phyloP scores from a whole-genome alignment of 2,888 invertebrate genomes.

The Lasioglossum morio region DNA sequence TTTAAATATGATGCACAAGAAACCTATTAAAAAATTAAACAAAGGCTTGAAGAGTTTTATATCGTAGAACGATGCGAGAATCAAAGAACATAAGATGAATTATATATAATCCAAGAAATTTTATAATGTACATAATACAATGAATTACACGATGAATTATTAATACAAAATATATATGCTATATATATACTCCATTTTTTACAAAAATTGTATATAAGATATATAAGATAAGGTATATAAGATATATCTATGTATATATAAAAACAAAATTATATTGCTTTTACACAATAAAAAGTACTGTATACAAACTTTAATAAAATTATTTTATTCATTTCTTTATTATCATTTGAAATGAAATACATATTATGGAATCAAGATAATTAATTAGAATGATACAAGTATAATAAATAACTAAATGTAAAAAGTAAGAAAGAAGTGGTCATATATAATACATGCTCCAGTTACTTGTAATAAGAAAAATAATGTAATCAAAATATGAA shows the following conservation, averaged over 20 bases:
- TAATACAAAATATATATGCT: not conserved
- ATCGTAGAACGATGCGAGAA: slow-evolving; percentile 23
- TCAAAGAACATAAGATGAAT: not conserved
- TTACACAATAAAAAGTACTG: not conserved
- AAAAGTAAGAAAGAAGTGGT: not conserved
- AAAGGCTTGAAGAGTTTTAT: slow-evolving; percentile 50
- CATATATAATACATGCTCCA: not conserved
- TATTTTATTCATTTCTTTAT: not conserved
- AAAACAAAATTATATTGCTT: slow-evolving; percentile 2
- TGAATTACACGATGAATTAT: no score
- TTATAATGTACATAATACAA: no score
- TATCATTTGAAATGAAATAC: not conserved
- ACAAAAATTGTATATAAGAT: not conserved
- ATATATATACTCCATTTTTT: not conserved
- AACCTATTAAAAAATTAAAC: slow-evolving; percentile 42
- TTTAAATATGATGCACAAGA: slow-evolving; percentile 34
- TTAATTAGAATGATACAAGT: no score
- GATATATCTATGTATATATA: not conserved
- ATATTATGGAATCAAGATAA: not conserved
- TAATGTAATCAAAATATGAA: not conserved
- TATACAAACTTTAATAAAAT: not conserved
- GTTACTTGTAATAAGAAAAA: not conserved
- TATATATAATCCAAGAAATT: no score
- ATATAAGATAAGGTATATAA: not conserved
- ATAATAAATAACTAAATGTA: not conserved